Base-by-base conservation (phyloP, 2,113 vertebrate genomes). In the Salminus brasiliensis region DNA sequence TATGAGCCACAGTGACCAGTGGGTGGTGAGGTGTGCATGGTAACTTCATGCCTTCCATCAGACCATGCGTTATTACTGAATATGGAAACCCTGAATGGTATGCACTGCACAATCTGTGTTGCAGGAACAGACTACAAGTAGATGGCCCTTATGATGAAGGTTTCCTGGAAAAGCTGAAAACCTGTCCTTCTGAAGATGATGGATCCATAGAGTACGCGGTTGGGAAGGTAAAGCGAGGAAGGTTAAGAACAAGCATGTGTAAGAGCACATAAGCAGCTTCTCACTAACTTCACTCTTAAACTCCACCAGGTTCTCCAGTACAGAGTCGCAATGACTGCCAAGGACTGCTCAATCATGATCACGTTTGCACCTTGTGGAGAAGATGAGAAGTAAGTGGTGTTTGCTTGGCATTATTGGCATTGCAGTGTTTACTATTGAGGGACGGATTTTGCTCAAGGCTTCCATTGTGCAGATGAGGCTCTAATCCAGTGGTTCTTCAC, bases 261-360 rank as follows among this genome's bases (percentile, higher is more conserved):
- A 62, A 23, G n/a, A 1, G 25, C 39, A 9, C 15, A 23, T 11
- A 6, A 29, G 12, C 67, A 27, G 13, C 12, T 1, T 30, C 2
- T 0, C 12, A 62, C 43, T 79, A 16, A 72, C 23, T 30, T 5
- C 1, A 41, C 15, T 15, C 66, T 76, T 68, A 12, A 53, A 39
- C n/a, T n/a, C n/a, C 21, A 15, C 1, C n/a, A 99, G 98, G 95
- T 99, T 80, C 96, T 97, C 79, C 98, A 99, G 88, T 99, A 98
- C 89, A 92, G 97, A 55, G 95, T 96, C 2, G 94, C 97, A 63
- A 98, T 98, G 97, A 99, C 98, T 0, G 96, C 97, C 23, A 99
- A 99, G 83, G 98, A 99, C 91, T 98, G 97, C 87, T 99, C 97
- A 78, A 92, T 99, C 85, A 98, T 99, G 96, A 95, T 98, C 0